These are phyloP conservation scores for Carpatolechia fugitivella DNA, from an alignment of 2,888 invertebrate species.

Conservation along the genomic window DNA sequence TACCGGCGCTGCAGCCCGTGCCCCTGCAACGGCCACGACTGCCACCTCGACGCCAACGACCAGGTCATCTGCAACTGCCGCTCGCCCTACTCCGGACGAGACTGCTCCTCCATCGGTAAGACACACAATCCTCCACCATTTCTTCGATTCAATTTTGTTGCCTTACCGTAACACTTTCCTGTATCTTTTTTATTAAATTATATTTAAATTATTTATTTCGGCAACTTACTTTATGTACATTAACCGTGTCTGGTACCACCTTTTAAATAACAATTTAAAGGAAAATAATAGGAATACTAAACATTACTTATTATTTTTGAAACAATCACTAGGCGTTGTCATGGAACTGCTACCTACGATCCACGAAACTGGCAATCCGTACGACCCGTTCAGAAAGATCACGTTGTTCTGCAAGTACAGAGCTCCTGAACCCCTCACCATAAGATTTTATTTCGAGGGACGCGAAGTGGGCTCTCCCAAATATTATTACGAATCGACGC, in stretches of 20 bases:
- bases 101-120: slow-evolving; percentile 75
- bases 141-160: too few relatives aligned
- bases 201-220: too few relatives aligned
- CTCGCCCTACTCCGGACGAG: slow-evolving; percentile 83
- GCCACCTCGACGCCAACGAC: slow-evolving; percentile 75
- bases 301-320: slow-evolving; percentile 20
- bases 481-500: slow-evolving; percentile 45
- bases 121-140: background rate
- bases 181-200: too few relatives aligned
- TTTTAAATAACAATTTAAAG: too few relatives aligned
- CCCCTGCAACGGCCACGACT: slow-evolving; percentile 88
- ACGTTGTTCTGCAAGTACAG: slow-evolving; percentile 63
- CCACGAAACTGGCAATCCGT: slow-evolving; percentile 35
- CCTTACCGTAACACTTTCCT: too few relatives aligned
- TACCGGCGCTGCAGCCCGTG: slow-evolving; percentile 84
- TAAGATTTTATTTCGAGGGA: slow-evolving; percentile 57
- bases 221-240: too few relatives aligned
- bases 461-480: slow-evolving; percentile 43
- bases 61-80: slow-evolving; percentile 85
- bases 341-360: slow-evolving; percentile 69
- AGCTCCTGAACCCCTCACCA: slow-evolving; percentile 61
- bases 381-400: slow-evolving; percentile 39
- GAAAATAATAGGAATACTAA: slow-evolving; percentile 7
- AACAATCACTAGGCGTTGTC: slow-evolving; percentile 51
- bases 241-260: too few relatives aligned